These are phyloP conservation scores for Triplophysa yarkandensis DNA, from an alignment of 2,797 vertebrate genomes.

Conservation along the genomic window DNA sequence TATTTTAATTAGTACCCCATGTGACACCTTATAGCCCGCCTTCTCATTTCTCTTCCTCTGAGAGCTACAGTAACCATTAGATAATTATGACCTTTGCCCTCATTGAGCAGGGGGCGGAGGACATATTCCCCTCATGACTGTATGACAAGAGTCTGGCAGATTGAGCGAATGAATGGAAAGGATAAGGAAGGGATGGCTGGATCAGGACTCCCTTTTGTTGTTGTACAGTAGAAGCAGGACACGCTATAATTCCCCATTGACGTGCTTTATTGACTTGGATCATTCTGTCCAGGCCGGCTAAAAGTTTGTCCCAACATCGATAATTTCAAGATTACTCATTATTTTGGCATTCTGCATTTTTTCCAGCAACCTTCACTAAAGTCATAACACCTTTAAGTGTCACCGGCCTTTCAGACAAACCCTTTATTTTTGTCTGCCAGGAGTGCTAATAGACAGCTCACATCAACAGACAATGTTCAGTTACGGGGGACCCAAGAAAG, in stretches of 20 bases:
- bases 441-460: conserved; percentile 1
- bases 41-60: conserved; percentile 34
- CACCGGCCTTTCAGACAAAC: background rate
- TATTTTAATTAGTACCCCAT: conserved; percentile 26
- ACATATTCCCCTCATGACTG: conserved; percentile 21
- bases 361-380: background rate
- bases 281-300: background rate
- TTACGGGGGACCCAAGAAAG: conserved; percentile 23
- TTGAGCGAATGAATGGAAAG: conserved; percentile 42
- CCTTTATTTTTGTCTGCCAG: conserved; percentile 9
- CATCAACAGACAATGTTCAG: conserved; percentile 16
- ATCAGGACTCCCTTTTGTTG: conserved; percentile 41
- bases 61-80: conserved; percentile 51
- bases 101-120: background rate
- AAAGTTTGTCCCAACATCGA: too few relatives aligned
- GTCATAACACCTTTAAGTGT: background rate
- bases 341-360: background rate
- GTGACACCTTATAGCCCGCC: conserved; percentile 16
- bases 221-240: conserved; percentile 28
- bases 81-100: conserved; percentile 60
- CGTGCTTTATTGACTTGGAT: conserved; percentile 27
- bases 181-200: conserved; percentile 13
- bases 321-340: background rate
- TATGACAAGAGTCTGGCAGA: conserved; percentile 44
- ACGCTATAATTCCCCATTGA: conserved; percentile 10